Percentiles rank a stretch among this genome's conserved stretches.
These are phyloP conservation scores for Dipus sagitta DNA, from an alignment of 2,797 vertebrate genomes.

Conservation along the genomic window DNA sequence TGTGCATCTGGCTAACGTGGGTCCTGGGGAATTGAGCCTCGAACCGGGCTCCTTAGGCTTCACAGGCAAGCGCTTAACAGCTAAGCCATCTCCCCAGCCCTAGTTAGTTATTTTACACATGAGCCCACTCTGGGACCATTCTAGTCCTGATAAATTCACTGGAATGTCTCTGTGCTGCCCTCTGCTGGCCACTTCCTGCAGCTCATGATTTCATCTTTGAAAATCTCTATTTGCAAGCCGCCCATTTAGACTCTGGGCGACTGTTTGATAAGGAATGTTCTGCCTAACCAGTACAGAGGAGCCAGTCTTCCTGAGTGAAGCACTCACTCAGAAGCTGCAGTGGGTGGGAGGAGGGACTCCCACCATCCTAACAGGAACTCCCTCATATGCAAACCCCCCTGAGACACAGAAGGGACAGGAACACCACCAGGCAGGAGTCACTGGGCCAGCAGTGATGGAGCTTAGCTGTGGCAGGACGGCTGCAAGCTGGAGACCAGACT, in stretches of 20 bases:
- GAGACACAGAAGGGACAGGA: no score
- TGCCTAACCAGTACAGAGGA: background rate
- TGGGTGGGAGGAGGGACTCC: background rate
- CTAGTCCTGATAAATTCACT: background rate
- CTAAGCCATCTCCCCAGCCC: no score
- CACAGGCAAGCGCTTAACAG: no score
- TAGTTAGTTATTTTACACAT: background rate
- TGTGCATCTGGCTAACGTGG: no score
- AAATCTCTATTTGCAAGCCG: background rate
- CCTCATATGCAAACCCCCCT: no score
- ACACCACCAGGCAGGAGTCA: background rate
- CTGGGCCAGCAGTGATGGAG: background rate
- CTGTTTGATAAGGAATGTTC: background rate
- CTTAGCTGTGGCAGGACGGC: background rate
- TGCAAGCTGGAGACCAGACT: accelerated
- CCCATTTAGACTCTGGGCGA: background rate
- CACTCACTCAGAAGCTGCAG: background rate
- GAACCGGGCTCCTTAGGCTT: no score
- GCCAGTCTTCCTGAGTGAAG: background rate
- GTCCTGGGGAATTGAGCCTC: no score
- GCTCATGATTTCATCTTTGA: background rate
- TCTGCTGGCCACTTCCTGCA: slow-evolving; percentile 42
- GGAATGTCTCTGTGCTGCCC: slow-evolving; percentile 46
- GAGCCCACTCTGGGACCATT: background rate
- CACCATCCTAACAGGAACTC: background rate